A percentile compares a stretch with the other conserved stretches of the same genome.
phyloP scores from a whole-genome alignment of 2,113 vertebrate genomes.

The Caracal caracal region DNA sequence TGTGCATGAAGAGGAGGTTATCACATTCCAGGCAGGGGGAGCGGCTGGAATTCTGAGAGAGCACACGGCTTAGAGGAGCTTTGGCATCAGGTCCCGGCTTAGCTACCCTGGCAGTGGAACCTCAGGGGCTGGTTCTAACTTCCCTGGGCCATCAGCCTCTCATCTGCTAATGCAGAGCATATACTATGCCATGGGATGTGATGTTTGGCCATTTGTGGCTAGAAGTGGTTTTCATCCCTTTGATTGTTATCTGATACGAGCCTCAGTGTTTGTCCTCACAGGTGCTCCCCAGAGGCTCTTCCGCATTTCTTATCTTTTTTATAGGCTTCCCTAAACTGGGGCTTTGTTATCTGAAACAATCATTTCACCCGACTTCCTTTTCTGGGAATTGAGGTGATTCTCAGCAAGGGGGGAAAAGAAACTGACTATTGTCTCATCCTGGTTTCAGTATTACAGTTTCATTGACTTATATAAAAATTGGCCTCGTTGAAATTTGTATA shows the following conservation, averaged over 20 bases:
- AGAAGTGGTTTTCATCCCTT: neutral
- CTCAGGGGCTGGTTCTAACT: neutral
- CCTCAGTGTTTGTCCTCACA: neutral
- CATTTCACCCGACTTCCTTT: neutral
- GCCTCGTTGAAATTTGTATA: neutral
- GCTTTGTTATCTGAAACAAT: neutral
- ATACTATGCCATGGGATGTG: accelerated
- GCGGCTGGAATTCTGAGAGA: neutral
- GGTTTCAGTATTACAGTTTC: neutral
- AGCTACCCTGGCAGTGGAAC: neutral
- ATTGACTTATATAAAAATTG: neutral
- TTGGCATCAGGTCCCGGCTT: neutral
- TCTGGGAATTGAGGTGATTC: neutral
- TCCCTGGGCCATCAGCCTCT: neutral
- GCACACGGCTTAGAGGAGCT: accelerated
- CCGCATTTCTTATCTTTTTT: neutral
- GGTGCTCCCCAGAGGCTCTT: neutral
- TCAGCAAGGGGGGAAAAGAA: neutral
- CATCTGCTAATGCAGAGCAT: neutral
- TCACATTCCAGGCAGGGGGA: accelerated
- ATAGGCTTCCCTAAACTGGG: neutral
- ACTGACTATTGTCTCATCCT: neutral
- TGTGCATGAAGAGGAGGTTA: neutral
- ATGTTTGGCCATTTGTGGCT: neutral
- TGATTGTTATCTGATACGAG: neutral